Percentiles rank a stretch among this genome's conserved stretches.
Conservation (phyloP, 2,113 vertebrate species). For the Sardina pilchardus region DNA sequence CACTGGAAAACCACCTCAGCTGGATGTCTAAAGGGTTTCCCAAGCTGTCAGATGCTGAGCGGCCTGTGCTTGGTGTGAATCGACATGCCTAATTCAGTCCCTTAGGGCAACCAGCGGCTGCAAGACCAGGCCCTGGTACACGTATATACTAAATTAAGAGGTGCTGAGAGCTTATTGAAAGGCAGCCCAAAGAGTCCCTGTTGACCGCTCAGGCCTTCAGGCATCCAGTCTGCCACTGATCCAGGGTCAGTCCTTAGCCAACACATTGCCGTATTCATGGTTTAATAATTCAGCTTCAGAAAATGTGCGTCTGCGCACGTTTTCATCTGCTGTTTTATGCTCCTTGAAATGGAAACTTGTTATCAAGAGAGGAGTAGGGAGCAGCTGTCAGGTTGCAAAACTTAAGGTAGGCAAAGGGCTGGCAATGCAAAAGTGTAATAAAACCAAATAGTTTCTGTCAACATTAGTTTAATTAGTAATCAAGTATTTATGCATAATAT, state of each 20-base stretch:
- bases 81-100: neutral
- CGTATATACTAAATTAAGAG: constrained; percentile 58
- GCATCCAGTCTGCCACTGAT: neutral
- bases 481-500: too few species aligned
- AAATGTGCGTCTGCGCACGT: neutral
- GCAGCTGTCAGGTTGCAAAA: neutral
- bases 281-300: neutral
- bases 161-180: constrained; percentile 51
- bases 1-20: neutral
- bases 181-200: constrained; percentile 29
- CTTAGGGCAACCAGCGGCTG: neutral
- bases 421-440: neutral
- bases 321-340: neutral
- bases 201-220: neutral
- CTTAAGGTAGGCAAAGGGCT: neutral
- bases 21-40: neutral
- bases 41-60: neutral
- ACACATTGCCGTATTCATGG: neutral
- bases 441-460: neutral
- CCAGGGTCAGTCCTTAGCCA: neutral
- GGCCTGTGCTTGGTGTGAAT: neutral
- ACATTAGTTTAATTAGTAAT: neutral
- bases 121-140: constrained; percentile 35
- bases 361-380: neutral
- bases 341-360: neutral